A percentile compares a stretch with the other conserved stretches of the same genome.
phyloP scores from a whole-genome alignment of 2,797 vertebrate genomes.

The Phalanger gymnotis region DNA sequence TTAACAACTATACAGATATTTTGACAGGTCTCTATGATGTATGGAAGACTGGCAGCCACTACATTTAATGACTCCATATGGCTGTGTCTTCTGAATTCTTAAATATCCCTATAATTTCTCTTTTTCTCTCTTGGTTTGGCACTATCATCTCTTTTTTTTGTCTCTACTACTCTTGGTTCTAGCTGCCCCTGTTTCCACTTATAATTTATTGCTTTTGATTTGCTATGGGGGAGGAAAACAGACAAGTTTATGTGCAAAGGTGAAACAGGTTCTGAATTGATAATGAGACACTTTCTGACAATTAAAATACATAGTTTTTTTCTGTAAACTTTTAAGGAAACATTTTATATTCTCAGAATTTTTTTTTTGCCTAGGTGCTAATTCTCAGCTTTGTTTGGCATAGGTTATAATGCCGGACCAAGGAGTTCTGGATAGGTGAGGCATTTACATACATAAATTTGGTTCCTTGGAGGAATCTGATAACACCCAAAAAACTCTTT shows the following conservation, averaged over 20 bases:
- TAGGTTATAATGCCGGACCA: not conserved
- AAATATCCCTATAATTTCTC: not conserved
- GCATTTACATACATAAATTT: not conserved
- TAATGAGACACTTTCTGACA: too few species aligned
- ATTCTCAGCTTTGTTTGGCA: not conserved
- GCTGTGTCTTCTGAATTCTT: not conserved
- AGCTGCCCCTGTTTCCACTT: not conserved
- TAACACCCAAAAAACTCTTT: not conserved
- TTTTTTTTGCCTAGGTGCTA: not conserved
- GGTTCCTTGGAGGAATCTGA: not conserved
- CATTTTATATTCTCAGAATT: not conserved
- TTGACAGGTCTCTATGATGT: not conserved
- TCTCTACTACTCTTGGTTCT: not conserved
- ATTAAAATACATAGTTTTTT: not conserved
- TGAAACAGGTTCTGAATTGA: not conserved
- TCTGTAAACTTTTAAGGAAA: not conserved
- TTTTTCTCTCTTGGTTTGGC: not conserved
- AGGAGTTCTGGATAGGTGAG: not conserved
- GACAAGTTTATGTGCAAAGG: not conserved
- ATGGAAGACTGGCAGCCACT: not conserved
- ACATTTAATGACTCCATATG: not conserved
- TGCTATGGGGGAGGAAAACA: not conserved
- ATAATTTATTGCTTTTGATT: not conserved
- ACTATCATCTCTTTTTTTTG: not conserved
- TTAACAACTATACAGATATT: not conserved